Evolutionary conservation across 2,888 invertebrate species (phyloP).

Genomic region (Sinohyriopsis cumingii): DNA sequence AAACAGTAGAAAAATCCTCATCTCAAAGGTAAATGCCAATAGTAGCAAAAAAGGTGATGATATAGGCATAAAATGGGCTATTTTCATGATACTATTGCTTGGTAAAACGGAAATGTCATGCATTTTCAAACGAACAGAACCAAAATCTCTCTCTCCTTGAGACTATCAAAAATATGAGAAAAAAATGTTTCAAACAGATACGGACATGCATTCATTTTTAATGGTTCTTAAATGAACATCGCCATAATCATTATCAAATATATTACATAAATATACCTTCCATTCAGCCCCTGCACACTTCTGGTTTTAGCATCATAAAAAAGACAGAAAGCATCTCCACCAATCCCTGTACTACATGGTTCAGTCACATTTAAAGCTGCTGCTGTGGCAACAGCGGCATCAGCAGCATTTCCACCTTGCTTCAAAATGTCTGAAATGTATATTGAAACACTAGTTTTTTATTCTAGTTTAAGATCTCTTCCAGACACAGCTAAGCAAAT

Average conservation of each 20-base stretch:
- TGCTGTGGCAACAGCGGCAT: conserved; percentile 72
- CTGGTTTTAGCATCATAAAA: conserved; percentile 67
- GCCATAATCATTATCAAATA: neutral
- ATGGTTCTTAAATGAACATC: neutral
- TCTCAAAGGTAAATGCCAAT: no score
- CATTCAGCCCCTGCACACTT: conserved; percentile 69
- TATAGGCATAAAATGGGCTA: no score
- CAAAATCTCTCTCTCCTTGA: no score
- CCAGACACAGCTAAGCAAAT: no score
- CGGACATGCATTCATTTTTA: neutral
- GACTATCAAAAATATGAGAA: no score
- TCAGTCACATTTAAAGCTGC: conserved; percentile 72
- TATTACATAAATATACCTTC: conserved; percentile 50
- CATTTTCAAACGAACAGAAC: no score
- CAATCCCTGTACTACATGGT: conserved; percentile 71
- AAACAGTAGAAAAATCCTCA: no score
- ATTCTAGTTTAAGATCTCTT: neutral
- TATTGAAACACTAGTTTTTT: neutral
- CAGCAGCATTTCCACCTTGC: conserved; percentile 72
- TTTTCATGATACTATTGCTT: no score
- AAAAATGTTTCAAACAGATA: neutral
- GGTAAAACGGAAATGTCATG: no score
- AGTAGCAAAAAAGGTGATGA: no score
- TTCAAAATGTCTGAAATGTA: conserved; percentile 64
- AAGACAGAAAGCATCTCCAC: conserved; percentile 72